Conservation (phyloP, 2,888 invertebrate genomes). For the Leucophenga montana region DNA sequence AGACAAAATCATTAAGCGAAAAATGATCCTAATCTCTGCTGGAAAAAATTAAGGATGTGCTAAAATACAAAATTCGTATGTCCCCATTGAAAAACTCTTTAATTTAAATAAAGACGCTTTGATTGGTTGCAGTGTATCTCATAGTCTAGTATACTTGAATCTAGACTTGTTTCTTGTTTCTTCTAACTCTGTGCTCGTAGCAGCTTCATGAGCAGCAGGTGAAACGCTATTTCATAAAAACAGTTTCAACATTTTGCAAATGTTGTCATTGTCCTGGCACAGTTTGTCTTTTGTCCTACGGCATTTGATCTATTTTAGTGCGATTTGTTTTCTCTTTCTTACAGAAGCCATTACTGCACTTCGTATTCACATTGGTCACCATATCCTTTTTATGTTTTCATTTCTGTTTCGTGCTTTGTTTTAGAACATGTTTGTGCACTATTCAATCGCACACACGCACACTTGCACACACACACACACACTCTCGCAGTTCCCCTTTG, state of each 20-base stretch:
- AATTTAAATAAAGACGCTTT: no score
- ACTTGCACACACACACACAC: not conserved
- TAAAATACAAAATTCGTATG: no score
- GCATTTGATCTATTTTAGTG: no score
- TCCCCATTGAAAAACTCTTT: no score
- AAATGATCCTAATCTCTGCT: no score
- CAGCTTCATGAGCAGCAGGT: not conserved
- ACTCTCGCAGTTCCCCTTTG: not conserved
- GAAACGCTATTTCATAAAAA: slow-evolving; percentile 9
- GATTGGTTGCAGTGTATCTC: no score
- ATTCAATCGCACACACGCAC: no score
- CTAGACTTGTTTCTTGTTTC: not conserved
- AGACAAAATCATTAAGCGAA: no score
- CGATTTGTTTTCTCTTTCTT: slow-evolving; percentile 33
- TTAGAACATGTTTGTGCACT: slow-evolving; percentile 10
- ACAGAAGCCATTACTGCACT: no score
- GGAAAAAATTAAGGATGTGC: no score
- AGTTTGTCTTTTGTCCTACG: not conserved
- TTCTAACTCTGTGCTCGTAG: not conserved
- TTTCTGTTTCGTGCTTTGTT: slow-evolving; percentile 42
- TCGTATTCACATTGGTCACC: slow-evolving; percentile 29
- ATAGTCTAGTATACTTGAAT: no score
- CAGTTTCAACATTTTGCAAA: slow-evolving; percentile 15
- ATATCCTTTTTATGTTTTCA: slow-evolving; percentile 45
- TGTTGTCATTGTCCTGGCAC: slow-evolving; percentile 4